Percentiles rank a stretch among this genome's conserved stretches.
Conservation (phyloP, 2,113 vertebrate genomes). For the Pollachius pollachius region DNA sequence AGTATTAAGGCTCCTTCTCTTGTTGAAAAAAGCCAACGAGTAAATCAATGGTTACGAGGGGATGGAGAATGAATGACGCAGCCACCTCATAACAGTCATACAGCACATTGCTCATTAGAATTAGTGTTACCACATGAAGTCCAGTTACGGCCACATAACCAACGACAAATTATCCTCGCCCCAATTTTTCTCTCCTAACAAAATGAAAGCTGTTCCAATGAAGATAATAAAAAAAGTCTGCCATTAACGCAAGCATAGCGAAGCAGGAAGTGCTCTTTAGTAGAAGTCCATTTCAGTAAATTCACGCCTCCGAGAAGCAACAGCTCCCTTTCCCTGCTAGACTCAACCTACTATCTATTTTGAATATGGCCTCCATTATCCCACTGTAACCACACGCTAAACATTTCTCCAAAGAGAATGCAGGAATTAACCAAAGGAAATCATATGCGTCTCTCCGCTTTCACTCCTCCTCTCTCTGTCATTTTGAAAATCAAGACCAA, state of each 20-base stretch:
- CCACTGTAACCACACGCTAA: neutral
- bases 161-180: slow-evolving; percentile 13
- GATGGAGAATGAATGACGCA: slow-evolving; percentile 35
- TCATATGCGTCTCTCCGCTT: slow-evolving; percentile 1
- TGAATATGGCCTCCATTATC: slow-evolving; percentile 22
- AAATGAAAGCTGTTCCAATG: slow-evolving; percentile 41
- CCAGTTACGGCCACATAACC: slow-evolving; percentile 53
- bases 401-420: neutral
- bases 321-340: neutral
- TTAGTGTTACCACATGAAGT: slow-evolving; percentile 66
- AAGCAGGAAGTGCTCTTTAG: slow-evolving; percentile 22
- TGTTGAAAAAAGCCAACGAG: slow-evolving; percentile 21
- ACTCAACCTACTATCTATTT: slow-evolving; percentile 27
- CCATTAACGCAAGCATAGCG: slow-evolving; percentile 46
- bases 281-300: neutral
- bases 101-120: slow-evolving; percentile 33
- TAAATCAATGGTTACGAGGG: slow-evolving; percentile 25
- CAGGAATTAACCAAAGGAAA: slow-evolving; percentile 17
- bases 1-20: neutral
- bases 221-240: slow-evolving; percentile 39
- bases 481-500: slow-evolving; percentile 51
- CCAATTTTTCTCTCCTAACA: slow-evolving; percentile 42
- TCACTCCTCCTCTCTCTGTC: slow-evolving; percentile 11
- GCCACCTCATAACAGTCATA: slow-evolving; percentile 6
- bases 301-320: neutral